Evolutionary conservation across 2,113 vertebrate species (phyloP), one percentile per base, ranked within the genome.

Genomic region (Festucalex cinctus): DNA sequence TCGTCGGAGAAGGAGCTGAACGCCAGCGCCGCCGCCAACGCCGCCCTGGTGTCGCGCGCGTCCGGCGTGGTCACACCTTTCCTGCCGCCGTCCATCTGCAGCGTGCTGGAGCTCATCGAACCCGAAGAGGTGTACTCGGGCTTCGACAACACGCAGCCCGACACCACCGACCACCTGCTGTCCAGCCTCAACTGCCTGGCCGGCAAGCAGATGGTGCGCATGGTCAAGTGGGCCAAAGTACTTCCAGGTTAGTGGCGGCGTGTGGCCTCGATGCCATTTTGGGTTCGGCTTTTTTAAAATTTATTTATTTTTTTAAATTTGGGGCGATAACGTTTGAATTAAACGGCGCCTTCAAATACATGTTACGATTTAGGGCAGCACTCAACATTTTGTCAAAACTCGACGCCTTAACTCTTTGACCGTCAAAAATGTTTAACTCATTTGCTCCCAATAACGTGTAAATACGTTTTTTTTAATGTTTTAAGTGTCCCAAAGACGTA

Each of bases 221-320:
- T 99, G 74, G 98, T 99, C 84, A 99, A 99, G 89, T 99, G 98
- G 98, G 98, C 98, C 86, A 99, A 99, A 94, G 93, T 98, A 92
- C 95, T 99, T 93, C 98, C 98, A 98, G 98, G 98, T 99, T 92
- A 76, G 90, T 82, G 6, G 16, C 7, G 19, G 22, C 17, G 26
- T 36, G 51, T 61, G 46, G 48, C 63, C 71, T 73, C 9, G 60
- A 72, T 63, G 44, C 58, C 56, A 46, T 64, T 75, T 66, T 62
- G 43, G 37, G 59, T 6, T 13, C 12, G 10, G 22, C 7, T n/a
- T 48, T n/a, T n/a, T n/a, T n/a, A n/a, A n/a, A n/a, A n/a, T n/a
- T n/a, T n/a, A n/a, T n/a, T n/a, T n/a, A n/a, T n/a, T n/a, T 48
- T 48, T 48, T n/a, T 51, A 19, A 2, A 59, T 57, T 51, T 51